Evolutionary conservation across 35 echinoderm and acorn worm genomes (phyloP).

Genomic region (Strongylocentrotus purpuratus): DNA sequence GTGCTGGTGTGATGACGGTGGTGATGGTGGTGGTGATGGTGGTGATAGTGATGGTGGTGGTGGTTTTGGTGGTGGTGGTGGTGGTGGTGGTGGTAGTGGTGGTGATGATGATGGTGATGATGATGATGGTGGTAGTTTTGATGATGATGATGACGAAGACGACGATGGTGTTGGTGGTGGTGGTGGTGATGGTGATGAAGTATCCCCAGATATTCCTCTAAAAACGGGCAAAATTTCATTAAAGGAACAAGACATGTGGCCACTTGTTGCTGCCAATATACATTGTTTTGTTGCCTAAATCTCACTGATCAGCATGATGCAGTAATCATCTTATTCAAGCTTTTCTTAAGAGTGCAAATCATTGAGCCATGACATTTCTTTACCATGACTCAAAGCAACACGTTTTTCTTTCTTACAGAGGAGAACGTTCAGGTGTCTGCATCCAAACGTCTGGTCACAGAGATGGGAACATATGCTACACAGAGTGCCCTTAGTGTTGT

Average conservation of each 20-base stretch:
- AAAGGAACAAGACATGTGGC: too few species aligned
- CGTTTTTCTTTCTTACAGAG: constrained; percentile 56
- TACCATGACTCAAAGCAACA: too few species aligned
- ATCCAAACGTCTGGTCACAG: constrained; percentile 88
- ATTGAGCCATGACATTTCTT: too few species aligned
- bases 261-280: too few species aligned
- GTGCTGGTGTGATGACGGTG: not conserved
- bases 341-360: too few species aligned
- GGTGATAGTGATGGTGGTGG: constrained; percentile 12
- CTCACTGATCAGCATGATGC: too few species aligned
- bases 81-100: not conserved
- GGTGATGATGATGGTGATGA: constrained; percentile 35
- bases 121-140: not conserved
- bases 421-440: constrained; percentile 75
- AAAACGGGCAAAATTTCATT: too few species aligned
- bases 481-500: constrained; percentile 90
- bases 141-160: not conserved
- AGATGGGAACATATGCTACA: constrained; percentile 98
- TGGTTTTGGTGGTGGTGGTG: not conserved
- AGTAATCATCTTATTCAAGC: too few species aligned
- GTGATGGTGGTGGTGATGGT: not conserved
- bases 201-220: too few species aligned
- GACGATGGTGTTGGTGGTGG: too few species aligned
- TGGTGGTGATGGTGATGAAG: too few species aligned
- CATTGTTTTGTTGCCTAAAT: too few species aligned